Conservation (phyloP, 2,888 invertebrate species). For the Pardosa pseudoannulata region DNA sequence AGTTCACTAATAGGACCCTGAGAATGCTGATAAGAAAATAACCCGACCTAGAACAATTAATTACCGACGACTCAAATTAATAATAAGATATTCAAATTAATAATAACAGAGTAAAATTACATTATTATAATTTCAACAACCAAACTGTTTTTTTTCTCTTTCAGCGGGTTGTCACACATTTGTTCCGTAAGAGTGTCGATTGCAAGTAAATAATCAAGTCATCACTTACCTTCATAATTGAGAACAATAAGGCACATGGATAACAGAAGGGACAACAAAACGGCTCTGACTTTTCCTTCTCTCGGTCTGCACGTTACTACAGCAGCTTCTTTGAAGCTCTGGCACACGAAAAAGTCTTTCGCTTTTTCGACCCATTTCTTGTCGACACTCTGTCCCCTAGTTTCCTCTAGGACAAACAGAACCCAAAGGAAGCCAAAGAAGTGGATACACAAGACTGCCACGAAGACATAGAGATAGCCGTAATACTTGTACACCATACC, state of each 20-base stretch:
- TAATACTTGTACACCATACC: conserved; percentile 40
- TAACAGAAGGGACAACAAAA: conserved; percentile 21
- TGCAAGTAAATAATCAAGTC: too few species aligned
- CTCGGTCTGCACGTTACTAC: conserved; percentile 16
- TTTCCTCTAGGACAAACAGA: conserved; percentile 37
- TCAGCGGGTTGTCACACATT: too few species aligned
- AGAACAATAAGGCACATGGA: conserved; percentile 50
- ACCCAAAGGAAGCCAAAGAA: conserved; percentile 20
- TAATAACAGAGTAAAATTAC: too few species aligned
- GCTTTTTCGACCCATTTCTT: conserved; percentile 25
- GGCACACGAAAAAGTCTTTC: conserved; percentile 18
- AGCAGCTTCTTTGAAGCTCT: conserved; percentile 23
- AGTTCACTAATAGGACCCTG: too few species aligned
- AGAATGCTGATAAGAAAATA: too few species aligned
- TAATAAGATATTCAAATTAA: too few species aligned
- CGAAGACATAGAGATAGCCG: conserved; percentile 33
- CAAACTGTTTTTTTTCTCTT: too few species aligned
- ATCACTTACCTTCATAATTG: conserved; percentile 50
- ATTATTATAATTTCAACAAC: too few species aligned
- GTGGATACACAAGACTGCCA: neutral
- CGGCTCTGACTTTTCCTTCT: conserved; percentile 27
- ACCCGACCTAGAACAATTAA: too few species aligned
- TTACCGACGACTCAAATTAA: too few species aligned
- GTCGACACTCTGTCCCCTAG: conserved; percentile 20
- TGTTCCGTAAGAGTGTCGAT: too few species aligned